A percentile compares a stretch with the other conserved stretches of the same genome.
phyloP scores from a whole-genome alignment of 2,888 invertebrate species.

The Pseudococcus jackbeardsleyi region DNA sequence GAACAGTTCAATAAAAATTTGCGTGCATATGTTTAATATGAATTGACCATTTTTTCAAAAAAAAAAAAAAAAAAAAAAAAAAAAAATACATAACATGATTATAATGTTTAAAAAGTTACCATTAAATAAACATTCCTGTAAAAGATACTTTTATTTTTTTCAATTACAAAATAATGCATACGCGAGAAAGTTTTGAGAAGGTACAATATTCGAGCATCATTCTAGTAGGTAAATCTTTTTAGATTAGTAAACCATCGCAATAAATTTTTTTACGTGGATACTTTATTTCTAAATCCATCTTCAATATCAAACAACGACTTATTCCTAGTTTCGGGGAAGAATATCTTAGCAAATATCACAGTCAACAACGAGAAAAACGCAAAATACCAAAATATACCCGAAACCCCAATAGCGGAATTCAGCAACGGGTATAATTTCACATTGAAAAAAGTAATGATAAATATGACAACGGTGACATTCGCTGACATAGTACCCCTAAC shows the following conservation, averaged over 20 bases:
- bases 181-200: no score
- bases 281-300: slow-evolving; percentile 52
- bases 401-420: slow-evolving; percentile 1
- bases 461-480: slow-evolving; percentile 78
- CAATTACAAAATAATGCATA: no score
- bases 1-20: no score
- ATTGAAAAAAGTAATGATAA: slow-evolving; percentile 78
- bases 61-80: no score
- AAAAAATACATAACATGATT: no score
- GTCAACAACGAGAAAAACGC: slow-evolving; percentile 54
- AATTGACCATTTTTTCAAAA: no score
- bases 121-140: no score
- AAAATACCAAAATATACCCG: slow-evolving; percentile 59
- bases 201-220: no score
- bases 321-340: slow-evolving; percentile 58
- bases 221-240: neutral
- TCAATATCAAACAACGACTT: slow-evolving; percentile 62
- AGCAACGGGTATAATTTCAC: slow-evolving; percentile 77
- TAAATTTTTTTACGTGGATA: neutral
- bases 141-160: no score
- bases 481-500: slow-evolving; percentile 80
- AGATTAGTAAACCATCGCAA: neutral
- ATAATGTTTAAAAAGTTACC: no score
- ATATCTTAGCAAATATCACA: slow-evolving; percentile 43
- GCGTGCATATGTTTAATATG: no score